Base-by-base conservation (phyloP, 2,888 invertebrate genomes). In the Crematogaster levior region DNA sequence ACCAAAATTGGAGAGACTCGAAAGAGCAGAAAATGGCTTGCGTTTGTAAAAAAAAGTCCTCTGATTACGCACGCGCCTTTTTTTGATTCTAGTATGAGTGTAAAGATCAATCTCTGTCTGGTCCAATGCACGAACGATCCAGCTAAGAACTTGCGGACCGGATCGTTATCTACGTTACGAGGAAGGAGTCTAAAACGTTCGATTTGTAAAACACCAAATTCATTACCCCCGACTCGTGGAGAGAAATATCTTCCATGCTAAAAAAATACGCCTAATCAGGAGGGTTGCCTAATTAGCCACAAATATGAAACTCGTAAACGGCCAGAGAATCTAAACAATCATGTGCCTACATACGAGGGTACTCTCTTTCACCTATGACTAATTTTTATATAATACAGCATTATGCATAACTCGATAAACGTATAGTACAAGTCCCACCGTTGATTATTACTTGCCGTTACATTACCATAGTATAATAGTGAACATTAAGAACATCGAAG, bases 401-500 rank as follows among this genome's bases (percentile, higher is more conserved):
- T 89, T 88, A 91, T 88, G 87, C 86, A 70, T 84, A 86, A 89
- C 83, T 79, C 86, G 85, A 87, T 85, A 85, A 85, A 89, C 85
- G 84, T 84, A 86, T 88, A 85, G 68, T 90, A 86, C 84, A 88
- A 89, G 83, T 89, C 86, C 81, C 85, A 84, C 83, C 77, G 81
- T 85, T 88, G 83, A 84, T 70, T 87, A 82, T 81, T 88, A 83
- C 74, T 83, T 84, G 84, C 89, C 79, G 84, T 85, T 73, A 85
- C 61, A 85, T 87, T 88, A 87, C 82, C 85, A 89, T 85, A 88
- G 83, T 89, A 88, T 90, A 90, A 90, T 91, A 91, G 90, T 91
- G 90, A 92, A 92, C 90, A 92, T 93, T 91, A 89, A 92, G 90
- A 91, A 92, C 92, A 92, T 91, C 85, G 86, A 92, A 89, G 84